phyloP scores from a whole-genome alignment of 2,888 invertebrate genomes.

The Malthinus seriepunctatus region DNA sequence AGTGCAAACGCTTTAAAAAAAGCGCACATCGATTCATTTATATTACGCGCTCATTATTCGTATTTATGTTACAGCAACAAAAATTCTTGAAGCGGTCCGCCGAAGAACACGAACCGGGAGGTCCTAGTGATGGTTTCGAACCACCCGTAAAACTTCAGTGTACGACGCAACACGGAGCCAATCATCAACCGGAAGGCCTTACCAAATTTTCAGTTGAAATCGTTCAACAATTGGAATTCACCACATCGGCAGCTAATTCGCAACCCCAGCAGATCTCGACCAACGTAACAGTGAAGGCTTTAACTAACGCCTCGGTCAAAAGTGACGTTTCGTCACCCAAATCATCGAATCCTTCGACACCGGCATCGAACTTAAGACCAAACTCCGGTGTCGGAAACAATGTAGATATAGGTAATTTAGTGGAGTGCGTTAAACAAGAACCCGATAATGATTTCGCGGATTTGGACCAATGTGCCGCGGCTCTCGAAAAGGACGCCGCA shows the following conservation, averaged over 20 bases:
- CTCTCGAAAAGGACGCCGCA: slow-evolving; percentile 82
- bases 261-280: slow-evolving; percentile 90
- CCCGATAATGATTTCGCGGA: slow-evolving; percentile 88
- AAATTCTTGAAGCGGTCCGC: slow-evolving; percentile 78
- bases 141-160: slow-evolving; percentile 77
- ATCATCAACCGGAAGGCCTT: slow-evolving; percentile 57
- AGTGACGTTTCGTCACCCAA: slow-evolving; percentile 62
- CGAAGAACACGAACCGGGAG: slow-evolving; percentile 65
- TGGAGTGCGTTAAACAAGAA: slow-evolving; percentile 70
- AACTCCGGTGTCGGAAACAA: slow-evolving; percentile 47
- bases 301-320: slow-evolving; percentile 70
- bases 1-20: slow-evolving; percentile 12
- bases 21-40: not conserved
- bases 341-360: slow-evolving; percentile 56
- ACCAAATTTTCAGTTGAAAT: slow-evolving; percentile 91
- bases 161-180: slow-evolving; percentile 58
- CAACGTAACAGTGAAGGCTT: slow-evolving; percentile 86
- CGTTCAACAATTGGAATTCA: slow-evolving; percentile 89
- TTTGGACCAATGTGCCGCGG: slow-evolving; percentile 80
- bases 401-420: slow-evolving; percentile 65
- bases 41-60: slow-evolving; percentile 8
- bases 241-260: slow-evolving; percentile 83
- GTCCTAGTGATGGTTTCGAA: slow-evolving; percentile 58
- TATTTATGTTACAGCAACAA: slow-evolving; percentile 69
- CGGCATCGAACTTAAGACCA: slow-evolving; percentile 45